Conservation (phyloP, 2,888 invertebrate species). For the Drosophila trichaetosa region DNA sequence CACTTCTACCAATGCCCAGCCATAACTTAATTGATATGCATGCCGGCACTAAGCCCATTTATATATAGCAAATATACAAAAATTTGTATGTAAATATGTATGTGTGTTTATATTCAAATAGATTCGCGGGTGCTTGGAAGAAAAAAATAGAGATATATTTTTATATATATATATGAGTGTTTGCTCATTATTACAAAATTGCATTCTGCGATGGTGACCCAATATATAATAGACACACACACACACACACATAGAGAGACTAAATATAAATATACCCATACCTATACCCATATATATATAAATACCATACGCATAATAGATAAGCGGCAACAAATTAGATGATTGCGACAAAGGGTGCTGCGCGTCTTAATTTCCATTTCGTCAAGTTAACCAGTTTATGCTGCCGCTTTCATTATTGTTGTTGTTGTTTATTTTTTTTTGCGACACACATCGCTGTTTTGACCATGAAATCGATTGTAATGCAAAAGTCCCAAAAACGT, state of each 20-base stretch:
- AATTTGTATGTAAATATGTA: not conserved
- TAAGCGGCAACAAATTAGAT: slow-evolving; percentile 58
- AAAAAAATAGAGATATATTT: not conserved
- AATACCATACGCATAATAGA: slow-evolving; percentile 38
- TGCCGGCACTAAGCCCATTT: slow-evolving; percentile 36
- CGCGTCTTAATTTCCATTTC: slow-evolving; percentile 69
- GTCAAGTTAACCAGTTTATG: slow-evolving; percentile 68
- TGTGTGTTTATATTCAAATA: slow-evolving; percentile 17
- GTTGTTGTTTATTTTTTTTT: slow-evolving; percentile 40
- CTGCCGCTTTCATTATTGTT: slow-evolving; percentile 30
- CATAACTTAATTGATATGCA: slow-evolving; percentile 59
- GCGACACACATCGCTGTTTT: slow-evolving; percentile 72
- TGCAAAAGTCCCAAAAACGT: slow-evolving; percentile 72
- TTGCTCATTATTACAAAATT: slow-evolving; percentile 63
- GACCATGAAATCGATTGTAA: slow-evolving; percentile 79
- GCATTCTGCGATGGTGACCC: slow-evolving; percentile 66
- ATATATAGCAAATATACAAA: slow-evolving; percentile 16
- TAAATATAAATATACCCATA: slow-evolving; percentile 1
- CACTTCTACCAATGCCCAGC: slow-evolving; percentile 33
- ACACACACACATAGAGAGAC: not conserved
- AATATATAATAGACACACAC: slow-evolving; percentile 41
- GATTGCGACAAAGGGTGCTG: slow-evolving; percentile 63
- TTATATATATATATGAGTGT: slow-evolving; percentile 13
- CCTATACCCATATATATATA: not conserved
- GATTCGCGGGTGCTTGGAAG: slow-evolving; percentile 44